Conservation (phyloP, 2,113 vertebrate species). For the Chaetura pelagica region DNA sequence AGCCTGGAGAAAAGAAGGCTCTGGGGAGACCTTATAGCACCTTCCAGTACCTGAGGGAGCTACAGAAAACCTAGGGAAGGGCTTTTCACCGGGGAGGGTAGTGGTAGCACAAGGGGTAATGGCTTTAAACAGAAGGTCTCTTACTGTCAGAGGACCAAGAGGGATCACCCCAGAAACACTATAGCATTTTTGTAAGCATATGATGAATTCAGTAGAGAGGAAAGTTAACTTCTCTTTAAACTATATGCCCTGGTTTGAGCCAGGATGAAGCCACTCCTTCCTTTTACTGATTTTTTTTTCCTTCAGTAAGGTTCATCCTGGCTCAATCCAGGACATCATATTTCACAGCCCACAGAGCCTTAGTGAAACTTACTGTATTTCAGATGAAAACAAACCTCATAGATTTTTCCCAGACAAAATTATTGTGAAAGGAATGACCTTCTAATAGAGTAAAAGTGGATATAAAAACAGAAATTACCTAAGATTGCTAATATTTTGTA, state of each 20-base stretch:
- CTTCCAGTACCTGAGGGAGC: too few relatives aligned
- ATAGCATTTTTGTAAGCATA: too few relatives aligned
- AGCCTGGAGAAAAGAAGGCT: not conserved
- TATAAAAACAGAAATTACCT: not conserved
- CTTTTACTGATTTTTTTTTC: too few relatives aligned
- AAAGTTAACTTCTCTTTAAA: not conserved
- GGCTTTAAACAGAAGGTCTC: too few relatives aligned
- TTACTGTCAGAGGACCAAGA: too few relatives aligned
- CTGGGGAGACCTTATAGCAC: rapidly evolving
- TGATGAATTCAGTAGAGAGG: too few relatives aligned
- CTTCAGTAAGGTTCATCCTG: too few relatives aligned
- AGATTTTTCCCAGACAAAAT: not conserved
- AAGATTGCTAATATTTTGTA: not conserved
- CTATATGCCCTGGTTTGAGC: too few relatives aligned
- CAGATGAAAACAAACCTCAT: not conserved
- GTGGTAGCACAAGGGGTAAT: not conserved
- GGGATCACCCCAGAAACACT: too few relatives aligned
- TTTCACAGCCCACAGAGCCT: not conserved
- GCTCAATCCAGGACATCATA: too few relatives aligned
- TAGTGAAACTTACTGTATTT: not conserved
- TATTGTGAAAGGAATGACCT: not conserved
- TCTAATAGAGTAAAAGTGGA: not conserved
- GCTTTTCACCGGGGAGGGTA: too few relatives aligned
- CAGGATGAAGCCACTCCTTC: too few relatives aligned
- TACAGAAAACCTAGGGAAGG: not conserved